Evolutionary conservation across 2,113 vertebrate genomes (phyloP).

Genomic region (Melanotaenia duboulayi): DNA sequence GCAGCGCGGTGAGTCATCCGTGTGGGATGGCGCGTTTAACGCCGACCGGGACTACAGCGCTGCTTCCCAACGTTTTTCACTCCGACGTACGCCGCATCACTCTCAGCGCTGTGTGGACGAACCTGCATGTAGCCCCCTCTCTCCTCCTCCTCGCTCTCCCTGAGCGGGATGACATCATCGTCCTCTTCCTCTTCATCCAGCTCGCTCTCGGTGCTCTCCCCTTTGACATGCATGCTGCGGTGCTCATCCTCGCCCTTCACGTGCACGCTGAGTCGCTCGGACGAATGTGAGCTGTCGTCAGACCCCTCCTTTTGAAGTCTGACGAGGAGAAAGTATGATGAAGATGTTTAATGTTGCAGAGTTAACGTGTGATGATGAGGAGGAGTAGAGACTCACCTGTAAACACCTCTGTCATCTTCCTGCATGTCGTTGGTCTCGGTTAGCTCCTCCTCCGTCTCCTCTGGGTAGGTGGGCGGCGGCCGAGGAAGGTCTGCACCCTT

Average conservation of each 20-base stretch:
- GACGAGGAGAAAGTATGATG: conserved; percentile 9
- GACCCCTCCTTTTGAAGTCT: conserved; percentile 74
- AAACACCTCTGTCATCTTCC: conserved; percentile 57
- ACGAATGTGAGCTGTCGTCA: conserved; percentile 56
- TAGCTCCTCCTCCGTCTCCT: conserved; percentile 77
- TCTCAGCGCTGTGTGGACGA: too few relatives aligned
- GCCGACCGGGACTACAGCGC: background rate
- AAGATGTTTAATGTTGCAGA: background rate
- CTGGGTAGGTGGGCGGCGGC: conserved; percentile 74
- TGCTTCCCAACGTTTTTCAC: too few relatives aligned
- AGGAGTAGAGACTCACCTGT: conserved; percentile 48
- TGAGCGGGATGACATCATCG: conserved; percentile 67
- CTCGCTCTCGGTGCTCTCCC: conserved; percentile 75
- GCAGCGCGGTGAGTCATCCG: conserved; percentile 47
- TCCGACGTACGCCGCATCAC: too few relatives aligned
- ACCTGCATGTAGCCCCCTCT: conserved; percentile 66
- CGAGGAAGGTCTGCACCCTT: conserved; percentile 72
- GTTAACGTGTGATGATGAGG: conserved; percentile 20
- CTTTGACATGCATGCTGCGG: conserved; percentile 57
- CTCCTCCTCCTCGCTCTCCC: conserved; percentile 71
- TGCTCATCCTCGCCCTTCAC: conserved; percentile 63
- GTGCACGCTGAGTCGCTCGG: conserved; percentile 32
- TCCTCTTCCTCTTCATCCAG: conserved; percentile 78
- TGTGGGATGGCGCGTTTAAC: conserved; percentile 37
- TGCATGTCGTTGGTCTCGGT: conserved; percentile 79